phyloP scores from a whole-genome alignment of 2,113 vertebrate genomes.

The Cyanoderma ruficeps region DNA sequence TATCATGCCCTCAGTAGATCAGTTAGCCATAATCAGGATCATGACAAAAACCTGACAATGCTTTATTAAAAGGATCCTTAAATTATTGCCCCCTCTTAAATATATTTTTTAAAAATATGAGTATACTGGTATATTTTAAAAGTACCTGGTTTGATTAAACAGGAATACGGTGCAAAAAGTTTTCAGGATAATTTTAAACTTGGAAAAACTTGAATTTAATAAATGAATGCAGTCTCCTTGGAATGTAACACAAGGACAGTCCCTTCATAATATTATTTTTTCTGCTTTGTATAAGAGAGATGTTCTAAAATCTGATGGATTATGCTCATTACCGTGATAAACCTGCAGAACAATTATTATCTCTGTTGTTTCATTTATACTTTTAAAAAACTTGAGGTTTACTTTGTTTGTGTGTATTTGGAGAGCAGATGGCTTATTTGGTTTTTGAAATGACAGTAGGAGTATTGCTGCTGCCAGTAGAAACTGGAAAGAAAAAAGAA shows the following conservation, averaged over 20 bases:
- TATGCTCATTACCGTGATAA: neutral
- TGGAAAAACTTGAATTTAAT: neutral
- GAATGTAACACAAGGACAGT: neutral
- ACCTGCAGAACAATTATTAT: neutral
- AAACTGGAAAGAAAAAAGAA: neutral
- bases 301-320: neutral
- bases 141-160: neutral
- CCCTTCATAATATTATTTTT: neutral
- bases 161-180: neutral
- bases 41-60: neutral
- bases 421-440: constrained; percentile 50
- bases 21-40: neutral
- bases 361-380: neutral
- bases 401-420: neutral
- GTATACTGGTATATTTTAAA: neutral
- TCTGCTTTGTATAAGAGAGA: neutral
- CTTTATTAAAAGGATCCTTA: neutral
- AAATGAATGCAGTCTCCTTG: neutral
- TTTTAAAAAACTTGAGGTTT: neutral
- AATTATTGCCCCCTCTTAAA: fast-evolving
- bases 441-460: constrained; percentile 23
- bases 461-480: neutral
- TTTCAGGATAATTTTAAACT: neutral
- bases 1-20: neutral
- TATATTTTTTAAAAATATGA: neutral